Conservation (phyloP, 1,140 invertebrate species). For the Drosophila ironensis region DNA sequence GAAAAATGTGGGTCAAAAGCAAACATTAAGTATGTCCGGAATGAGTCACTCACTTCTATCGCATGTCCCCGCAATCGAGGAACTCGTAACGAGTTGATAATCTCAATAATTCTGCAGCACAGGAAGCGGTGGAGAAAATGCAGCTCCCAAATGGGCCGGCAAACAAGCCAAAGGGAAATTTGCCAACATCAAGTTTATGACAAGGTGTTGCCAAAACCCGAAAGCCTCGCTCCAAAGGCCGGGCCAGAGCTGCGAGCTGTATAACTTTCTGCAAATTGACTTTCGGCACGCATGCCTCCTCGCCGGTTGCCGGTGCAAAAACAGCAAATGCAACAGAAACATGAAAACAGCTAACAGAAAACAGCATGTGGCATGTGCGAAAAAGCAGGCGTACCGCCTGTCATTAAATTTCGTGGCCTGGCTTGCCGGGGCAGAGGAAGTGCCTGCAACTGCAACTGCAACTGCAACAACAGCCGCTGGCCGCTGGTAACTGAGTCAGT, state of each 20-base stretch:
- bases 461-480: constrained; percentile 4
- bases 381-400: constrained; percentile 65
- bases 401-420: constrained; percentile 72
- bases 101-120: constrained; percentile 46
- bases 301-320: too few relatives aligned
- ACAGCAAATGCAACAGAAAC: not conserved
- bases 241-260: not conserved
- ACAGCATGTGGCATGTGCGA: constrained; percentile 62
- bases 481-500: constrained; percentile 63
- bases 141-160: constrained; percentile 41
- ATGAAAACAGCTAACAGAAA: not conserved
- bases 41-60: too few relatives aligned
- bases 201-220: constrained; percentile 25
- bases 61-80: too few relatives aligned
- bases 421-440: constrained; percentile 32
- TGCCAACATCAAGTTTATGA: constrained; percentile 61
- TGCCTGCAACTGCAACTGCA: constrained; percentile 12
- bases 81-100: constrained; percentile 34
- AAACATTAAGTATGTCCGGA: too few relatives aligned
- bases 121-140: constrained; percentile 25
- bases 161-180: constrained; percentile 14
- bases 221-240: not conserved
- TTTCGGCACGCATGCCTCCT: constrained; percentile 64
- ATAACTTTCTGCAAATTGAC: constrained; percentile 61
- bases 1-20: not conserved